Evolutionary conservation across 2,113 vertebrate genomes (phyloP).

Genomic region (Indri indri): DNA sequence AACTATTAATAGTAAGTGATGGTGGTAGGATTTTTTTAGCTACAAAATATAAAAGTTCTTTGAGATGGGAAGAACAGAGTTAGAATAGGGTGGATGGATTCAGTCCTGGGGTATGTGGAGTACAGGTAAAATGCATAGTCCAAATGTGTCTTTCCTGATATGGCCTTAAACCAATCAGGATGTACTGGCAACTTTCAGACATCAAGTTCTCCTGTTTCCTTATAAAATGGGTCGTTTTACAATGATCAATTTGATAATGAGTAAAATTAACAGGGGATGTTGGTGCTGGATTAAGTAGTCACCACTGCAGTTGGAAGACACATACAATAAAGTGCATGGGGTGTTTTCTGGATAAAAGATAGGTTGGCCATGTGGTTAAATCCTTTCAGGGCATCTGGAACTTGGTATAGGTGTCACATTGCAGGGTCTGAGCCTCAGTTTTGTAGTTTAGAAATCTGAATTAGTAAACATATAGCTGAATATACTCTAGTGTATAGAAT

Average conservation of each 20-base stretch:
- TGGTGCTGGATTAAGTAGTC: not conserved
- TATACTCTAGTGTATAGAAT: not conserved
- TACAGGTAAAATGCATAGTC: not conserved
- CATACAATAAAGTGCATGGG: not conserved
- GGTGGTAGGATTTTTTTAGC: not conserved
- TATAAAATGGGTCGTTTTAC: not conserved
- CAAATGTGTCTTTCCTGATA: not conserved
- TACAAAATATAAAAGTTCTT: not conserved
- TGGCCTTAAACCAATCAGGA: not conserved
- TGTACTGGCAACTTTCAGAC: not conserved
- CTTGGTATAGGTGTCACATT: not conserved
- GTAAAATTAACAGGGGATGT: not conserved
- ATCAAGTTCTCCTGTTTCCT: not conserved
- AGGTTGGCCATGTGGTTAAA: not conserved
- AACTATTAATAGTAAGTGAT: not conserved
- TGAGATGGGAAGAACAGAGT: not conserved
- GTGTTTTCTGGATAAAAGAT: not conserved
- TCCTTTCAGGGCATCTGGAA: not conserved
- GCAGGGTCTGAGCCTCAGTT: not conserved
- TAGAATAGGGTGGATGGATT: not conserved
- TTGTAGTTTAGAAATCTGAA: slow-evolving; percentile 23
- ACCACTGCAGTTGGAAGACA: not conserved
- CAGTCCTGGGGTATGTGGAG: not conserved
- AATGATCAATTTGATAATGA: not conserved
- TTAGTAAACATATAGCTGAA: not conserved